These are phyloP conservation scores for Pteronura brasiliensis DNA, from an alignment of 2,113 vertebrate species.

Conservation along the genomic window DNA sequence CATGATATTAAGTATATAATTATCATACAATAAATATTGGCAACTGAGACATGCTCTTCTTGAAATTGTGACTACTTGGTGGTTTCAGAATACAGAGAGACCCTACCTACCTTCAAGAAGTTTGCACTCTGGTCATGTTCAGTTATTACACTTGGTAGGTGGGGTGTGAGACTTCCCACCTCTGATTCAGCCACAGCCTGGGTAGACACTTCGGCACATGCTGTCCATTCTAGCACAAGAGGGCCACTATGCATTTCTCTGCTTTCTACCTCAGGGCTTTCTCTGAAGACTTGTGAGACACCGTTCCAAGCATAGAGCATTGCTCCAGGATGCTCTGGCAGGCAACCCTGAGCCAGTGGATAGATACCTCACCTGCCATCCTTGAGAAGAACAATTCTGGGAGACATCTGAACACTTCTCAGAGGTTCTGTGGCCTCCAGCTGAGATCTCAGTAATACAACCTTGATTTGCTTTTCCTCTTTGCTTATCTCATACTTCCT, in stretches of 20 bases:
- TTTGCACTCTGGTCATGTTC: neutral
- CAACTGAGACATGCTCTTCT: neutral
- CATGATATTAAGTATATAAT: neutral
- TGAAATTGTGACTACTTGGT: neutral
- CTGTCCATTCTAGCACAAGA: neutral
- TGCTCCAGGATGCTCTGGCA: neutral
- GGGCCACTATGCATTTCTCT: neutral
- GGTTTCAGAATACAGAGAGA: neutral
- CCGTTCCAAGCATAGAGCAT: neutral
- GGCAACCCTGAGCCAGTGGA: neutral
- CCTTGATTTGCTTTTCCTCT: neutral
- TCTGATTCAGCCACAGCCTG: neutral
- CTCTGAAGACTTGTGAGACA: neutral
- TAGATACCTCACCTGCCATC: neutral
- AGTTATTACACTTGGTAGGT: neutral
- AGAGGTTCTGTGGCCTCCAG: neutral
- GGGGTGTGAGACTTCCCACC: neutral
- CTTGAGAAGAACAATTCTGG: neutral
- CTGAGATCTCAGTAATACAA: neutral
- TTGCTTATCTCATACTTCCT: neutral
- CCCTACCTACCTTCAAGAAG: neutral
- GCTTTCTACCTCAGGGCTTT: neutral
- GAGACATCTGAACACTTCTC: neutral
- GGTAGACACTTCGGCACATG: neutral
- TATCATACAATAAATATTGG: neutral